phyloP scores from a whole-genome alignment of 2,113 vertebrate genomes.

The Penelope pileata region DNA sequence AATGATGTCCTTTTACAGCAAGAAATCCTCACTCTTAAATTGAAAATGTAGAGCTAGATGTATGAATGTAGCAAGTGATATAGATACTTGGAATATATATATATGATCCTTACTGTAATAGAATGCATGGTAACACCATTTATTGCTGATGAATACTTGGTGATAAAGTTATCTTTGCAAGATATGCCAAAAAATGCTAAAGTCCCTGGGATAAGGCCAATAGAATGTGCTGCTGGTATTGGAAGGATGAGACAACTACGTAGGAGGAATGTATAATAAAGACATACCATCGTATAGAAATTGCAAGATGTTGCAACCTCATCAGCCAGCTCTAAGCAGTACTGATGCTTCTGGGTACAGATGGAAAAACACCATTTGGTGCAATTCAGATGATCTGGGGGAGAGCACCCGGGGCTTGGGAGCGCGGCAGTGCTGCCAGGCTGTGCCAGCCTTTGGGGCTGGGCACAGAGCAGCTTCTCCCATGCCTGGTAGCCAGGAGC shows the following conservation, averaged over 20 bases:
- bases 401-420: neutral
- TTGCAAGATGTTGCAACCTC: constrained; percentile 29
- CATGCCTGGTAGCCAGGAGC: neutral
- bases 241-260: neutral
- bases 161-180: constrained; percentile 17
- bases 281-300: neutral
- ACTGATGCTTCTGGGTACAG: neutral
- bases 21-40: neutral
- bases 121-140: neutral
- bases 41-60: neutral
- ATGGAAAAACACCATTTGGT: neutral
- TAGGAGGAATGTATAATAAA: constrained; percentile 47
- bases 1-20: neutral
- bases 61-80: neutral
- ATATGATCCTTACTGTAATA: neutral
- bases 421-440: neutral
- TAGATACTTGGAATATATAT: neutral
- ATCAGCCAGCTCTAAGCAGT: neutral
- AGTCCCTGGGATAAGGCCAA: neutral
- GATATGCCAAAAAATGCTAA: neutral
- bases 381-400: neutral
- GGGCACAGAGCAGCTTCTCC: neutral
- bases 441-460: neutral
- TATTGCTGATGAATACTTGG: neutral
- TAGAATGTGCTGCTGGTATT: constrained; percentile 7